Evolutionary conservation across 2,797 vertebrate species (phyloP), one percentile per base, ranked within the genome.

Genomic region (Cynodonichthys magdalenae): DNA sequence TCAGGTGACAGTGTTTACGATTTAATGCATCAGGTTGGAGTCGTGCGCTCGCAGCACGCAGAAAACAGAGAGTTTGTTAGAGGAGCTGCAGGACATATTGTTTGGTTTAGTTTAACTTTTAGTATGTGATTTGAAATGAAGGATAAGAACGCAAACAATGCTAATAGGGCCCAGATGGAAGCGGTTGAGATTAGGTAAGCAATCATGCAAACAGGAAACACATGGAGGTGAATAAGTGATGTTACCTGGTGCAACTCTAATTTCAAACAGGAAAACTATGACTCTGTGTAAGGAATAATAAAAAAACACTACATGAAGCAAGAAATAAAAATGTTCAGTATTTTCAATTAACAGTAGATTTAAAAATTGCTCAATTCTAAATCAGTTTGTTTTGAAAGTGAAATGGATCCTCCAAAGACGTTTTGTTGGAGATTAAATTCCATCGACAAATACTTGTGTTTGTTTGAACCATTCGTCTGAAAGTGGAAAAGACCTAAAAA

Each of bases 111-210:
- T 36, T 36, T 9, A 9, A 36, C 34, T 9, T 36, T 36, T 3
- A 36, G 41, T 56, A 44, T 28, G 24, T 18, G 24, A 45, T 24
- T n/a, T 28, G 15, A 56, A 45, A 56, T 56, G 54, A 44, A 12
- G 9, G 9, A 24, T 42, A 20, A 55, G 17, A 11, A 55, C 41
- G 41, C 53, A 42, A 44, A 44, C 19, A 15, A 11, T 11, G 12
- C 31, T 46, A 31, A 58, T 19, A 19, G 55, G 5, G 1, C 11
- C 47, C 44, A 59, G 44, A 59, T 58, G 56, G 45, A 28, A 19
- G n/a, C 27, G 3, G 12, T 47, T 11, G 18, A 46, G 7, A 1
- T 3, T 31, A 31, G 44, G 20, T 6, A 47, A 10, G 18, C 6
- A 24, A 24, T 48, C 15, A 17, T 15, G 36, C 8, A 46, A 5